Conservation (phyloP, 1,140 invertebrate genomes). For the Nilaparvata lugens region DNA sequence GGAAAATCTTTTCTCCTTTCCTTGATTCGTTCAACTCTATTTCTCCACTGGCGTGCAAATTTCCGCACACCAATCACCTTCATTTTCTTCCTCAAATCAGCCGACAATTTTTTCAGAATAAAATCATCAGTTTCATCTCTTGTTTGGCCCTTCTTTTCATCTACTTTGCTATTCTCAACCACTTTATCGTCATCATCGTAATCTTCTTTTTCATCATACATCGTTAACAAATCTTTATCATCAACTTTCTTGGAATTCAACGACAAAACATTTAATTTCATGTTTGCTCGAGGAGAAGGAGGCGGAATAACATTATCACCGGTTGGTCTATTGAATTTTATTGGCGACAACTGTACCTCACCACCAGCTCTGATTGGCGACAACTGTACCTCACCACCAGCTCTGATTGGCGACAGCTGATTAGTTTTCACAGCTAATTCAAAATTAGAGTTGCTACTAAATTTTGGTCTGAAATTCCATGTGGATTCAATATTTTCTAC, state of each 20-base stretch:
- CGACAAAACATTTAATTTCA: background rate
- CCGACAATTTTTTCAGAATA: conserved; percentile 15
- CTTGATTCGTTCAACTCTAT: conserved; percentile 18
- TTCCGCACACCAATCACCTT: conserved; percentile 16
- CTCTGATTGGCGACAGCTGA: no score
- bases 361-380: no score
- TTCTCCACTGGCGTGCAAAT: conserved; percentile 18
- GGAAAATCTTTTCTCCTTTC: conserved; percentile 9
- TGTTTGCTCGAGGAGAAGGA: no score
- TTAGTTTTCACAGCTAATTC: no score
- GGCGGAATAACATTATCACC: no score
- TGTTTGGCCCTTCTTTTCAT: background rate
- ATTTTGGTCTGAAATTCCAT: no score
- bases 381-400: no score
- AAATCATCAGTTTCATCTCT: conserved; percentile 3
- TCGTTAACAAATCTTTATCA: no score
- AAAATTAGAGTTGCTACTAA: no score
- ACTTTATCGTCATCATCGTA: background rate
- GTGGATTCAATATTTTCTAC: no score
- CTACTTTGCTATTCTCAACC: background rate
- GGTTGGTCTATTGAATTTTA: no score
- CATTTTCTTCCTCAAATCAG: conserved; percentile 20
- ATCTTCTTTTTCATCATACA: background rate
- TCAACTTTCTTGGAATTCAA: background rate
- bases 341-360: no score